Base-by-base conservation (phyloP, 2,888 invertebrate species). In the Anthrax anthrax region DNA sequence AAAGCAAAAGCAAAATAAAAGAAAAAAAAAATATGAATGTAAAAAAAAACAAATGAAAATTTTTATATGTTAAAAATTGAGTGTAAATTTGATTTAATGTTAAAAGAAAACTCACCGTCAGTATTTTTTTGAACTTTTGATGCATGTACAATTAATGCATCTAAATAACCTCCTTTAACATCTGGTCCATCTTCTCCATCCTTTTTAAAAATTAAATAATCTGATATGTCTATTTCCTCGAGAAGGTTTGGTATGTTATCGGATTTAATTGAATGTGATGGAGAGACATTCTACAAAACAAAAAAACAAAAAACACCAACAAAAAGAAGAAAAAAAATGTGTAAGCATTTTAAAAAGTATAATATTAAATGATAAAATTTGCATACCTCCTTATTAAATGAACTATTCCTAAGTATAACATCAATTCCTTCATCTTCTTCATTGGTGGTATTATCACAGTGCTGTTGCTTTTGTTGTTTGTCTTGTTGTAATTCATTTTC, bases 71-170 rank as follows among this genome's bases (percentile, higher is more conserved):
- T n/a, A n/a, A n/a, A n/a, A n/a, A n/a, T n/a, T n/a, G n/a, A 6
- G 8, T 8, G 4, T 23, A 23, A 23, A 23, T 23, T 6, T 6
- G 4, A 23, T 23, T 37, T 34, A 42, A 13, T n/a, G 14, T 47
- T n/a, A n/a, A n/a, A n/a, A n/a, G n/a, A n/a, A n/a, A n/a, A 54
- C 56, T 57, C 58, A 67, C 67, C 65, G 58, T 67, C 66, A 47
- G 58, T 55, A 50, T 59, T 60, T 75, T 90, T 92, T 63, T 88
- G 88, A 51, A 90, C 88, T 70, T 90, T 90, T 47, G 95, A 94
- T 41, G 97, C 97, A 62, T 95, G 88, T 38, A 96, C 92, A 52
- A 97, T 83, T 45, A 98, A 78, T 1, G 94, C 95, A 66, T 97
- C 94, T 2, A 90, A 81, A 51, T 87, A 81, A 9, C 96, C 97